A percentile compares a stretch with the other conserved stretches of the same genome.
Evolutionary conservation across 2,888 invertebrate species (phyloP).

Genomic region (Parnassius mnemosyne): DNA sequence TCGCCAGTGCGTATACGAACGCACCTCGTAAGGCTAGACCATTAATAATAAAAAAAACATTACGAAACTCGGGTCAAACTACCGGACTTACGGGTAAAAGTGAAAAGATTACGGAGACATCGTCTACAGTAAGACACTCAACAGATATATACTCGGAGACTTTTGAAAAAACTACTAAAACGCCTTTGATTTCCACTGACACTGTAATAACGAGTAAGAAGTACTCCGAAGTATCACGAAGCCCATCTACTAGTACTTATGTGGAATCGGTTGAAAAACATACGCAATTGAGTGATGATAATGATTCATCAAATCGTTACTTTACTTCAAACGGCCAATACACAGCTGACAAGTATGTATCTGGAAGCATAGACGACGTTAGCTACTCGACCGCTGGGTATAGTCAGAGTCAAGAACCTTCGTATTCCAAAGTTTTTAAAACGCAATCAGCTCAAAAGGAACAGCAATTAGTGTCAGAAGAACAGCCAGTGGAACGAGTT

Average conservation of each 20-base stretch:
- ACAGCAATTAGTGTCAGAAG: constrained; percentile 5
- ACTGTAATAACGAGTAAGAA: constrained; percentile 7
- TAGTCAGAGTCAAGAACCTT: constrained; percentile 56
- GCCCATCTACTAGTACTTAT: constrained; percentile 12
- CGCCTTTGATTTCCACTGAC: constrained; percentile 5
- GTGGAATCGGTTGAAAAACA: constrained; percentile 12
- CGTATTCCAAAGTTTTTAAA: constrained; percentile 48
- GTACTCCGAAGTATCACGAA: constrained; percentile 23
- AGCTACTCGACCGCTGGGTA: constrained; percentile 56
- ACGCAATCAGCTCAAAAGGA: constrained; percentile 9
- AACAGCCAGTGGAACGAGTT: constrained; percentile 7
- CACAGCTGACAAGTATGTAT: constrained; percentile 39
- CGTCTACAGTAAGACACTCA: constrained; percentile 8
- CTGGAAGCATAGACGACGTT: constrained; percentile 53
- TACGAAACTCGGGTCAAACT: neutral
- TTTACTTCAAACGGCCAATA: constrained; percentile 15
- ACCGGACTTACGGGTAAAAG: constrained; percentile 14
- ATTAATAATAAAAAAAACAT: neutral
- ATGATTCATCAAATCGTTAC: constrained; percentile 8
- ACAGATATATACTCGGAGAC: constrained; percentile 7
- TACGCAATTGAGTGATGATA: constrained; percentile 9
- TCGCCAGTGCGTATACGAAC: constrained; percentile 9
- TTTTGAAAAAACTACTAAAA: constrained; percentile 10
- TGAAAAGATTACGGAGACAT: constrained; percentile 2
- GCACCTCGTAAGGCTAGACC: constrained; percentile 14